Conservation (phyloP, 1,140 invertebrate genomes). For the Trichonephila clavata region DNA sequence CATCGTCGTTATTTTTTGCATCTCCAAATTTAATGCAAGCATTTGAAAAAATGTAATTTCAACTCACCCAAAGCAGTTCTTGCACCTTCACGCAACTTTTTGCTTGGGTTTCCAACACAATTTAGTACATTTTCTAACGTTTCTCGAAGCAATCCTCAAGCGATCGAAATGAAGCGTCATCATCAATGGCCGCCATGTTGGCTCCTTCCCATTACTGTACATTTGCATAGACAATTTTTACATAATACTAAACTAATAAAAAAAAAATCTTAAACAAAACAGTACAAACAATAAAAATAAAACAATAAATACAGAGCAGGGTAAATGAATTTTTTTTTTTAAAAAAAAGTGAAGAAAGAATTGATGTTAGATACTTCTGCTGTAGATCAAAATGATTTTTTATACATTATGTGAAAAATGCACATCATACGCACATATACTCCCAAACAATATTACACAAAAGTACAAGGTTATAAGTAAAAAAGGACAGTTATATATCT, state of each 20-base stretch:
- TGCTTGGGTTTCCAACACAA: too few species aligned
- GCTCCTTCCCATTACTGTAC: slow-evolving; percentile 58
- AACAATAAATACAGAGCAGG: not conserved
- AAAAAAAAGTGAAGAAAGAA: not conserved
- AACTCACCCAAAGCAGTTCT: too few species aligned
- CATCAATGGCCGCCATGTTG: too few species aligned
- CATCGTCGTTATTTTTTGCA: too few species aligned
- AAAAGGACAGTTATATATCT: too few species aligned
- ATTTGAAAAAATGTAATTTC: too few species aligned
- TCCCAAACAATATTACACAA: slow-evolving; percentile 17
- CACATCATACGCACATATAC: not conserved
- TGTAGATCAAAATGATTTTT: not conserved
- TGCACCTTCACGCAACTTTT: too few species aligned
- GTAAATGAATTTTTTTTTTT: not conserved
- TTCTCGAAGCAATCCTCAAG: too few species aligned
- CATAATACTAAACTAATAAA: not conserved
- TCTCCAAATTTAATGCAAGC: too few species aligned
- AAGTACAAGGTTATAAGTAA: slow-evolving; percentile 8
- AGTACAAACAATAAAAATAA: not conserved
- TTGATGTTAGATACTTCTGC: not conserved
- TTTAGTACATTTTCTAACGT: too few species aligned
- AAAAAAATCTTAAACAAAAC: not conserved
- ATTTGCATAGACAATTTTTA: not conserved
- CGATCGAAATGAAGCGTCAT: too few species aligned
- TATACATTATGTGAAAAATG: not conserved